A percentile compares a stretch with the other conserved stretches of the same genome.
Evolutionary conservation across 1,140 invertebrate genomes (phyloP).

Genomic region (Heliconius himera): DNA sequence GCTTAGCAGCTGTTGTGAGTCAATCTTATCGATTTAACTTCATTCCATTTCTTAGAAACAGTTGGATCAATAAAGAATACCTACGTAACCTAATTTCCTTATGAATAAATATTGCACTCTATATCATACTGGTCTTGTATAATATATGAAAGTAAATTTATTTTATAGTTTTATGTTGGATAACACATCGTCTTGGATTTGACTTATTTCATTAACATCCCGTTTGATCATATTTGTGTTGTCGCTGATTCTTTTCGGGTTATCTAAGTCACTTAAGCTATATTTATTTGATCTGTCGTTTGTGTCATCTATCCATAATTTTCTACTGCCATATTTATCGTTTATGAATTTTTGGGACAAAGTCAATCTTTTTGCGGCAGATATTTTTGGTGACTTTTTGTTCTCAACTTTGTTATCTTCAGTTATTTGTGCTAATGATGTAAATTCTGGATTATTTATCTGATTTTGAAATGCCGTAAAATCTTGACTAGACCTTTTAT

Average conservation of each 20-base stretch:
- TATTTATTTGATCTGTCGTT: conserved; percentile 61
- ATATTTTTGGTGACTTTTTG: conserved; percentile 68
- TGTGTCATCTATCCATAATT: conserved; percentile 72
- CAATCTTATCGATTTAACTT: conserved; percentile 24
- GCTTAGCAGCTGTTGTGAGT: neutral
- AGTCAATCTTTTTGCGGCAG: conserved; percentile 67
- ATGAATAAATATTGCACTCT: conserved; percentile 7
- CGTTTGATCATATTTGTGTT: conserved; percentile 64
- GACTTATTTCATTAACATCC: conserved; percentile 45
- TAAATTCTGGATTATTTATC: conserved; percentile 59
- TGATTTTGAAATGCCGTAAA: conserved; percentile 41
- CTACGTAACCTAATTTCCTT: conserved; percentile 3
- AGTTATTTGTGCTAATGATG: conserved; percentile 62
- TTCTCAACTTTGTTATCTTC: conserved; percentile 53
- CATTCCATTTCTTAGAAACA: conserved; percentile 54
- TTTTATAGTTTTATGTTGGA: conserved; percentile 49
- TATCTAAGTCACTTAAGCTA: conserved; percentile 61
- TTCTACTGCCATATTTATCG: conserved; percentile 80
- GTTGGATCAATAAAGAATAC: conserved; percentile 57
- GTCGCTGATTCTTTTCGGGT: conserved; percentile 64
- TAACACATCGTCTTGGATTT: conserved; percentile 52
- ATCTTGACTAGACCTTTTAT: conserved; percentile 69
- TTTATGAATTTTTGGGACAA: conserved; percentile 81
- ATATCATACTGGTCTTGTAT: neutral
- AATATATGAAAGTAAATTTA: conserved; percentile 3